A percentile compares a stretch with the other conserved stretches of the same genome.
These are phyloP conservation scores for Hycleus cichorii DNA, from an alignment of 1,140 invertebrate genomes.

Conservation along the genomic window DNA sequence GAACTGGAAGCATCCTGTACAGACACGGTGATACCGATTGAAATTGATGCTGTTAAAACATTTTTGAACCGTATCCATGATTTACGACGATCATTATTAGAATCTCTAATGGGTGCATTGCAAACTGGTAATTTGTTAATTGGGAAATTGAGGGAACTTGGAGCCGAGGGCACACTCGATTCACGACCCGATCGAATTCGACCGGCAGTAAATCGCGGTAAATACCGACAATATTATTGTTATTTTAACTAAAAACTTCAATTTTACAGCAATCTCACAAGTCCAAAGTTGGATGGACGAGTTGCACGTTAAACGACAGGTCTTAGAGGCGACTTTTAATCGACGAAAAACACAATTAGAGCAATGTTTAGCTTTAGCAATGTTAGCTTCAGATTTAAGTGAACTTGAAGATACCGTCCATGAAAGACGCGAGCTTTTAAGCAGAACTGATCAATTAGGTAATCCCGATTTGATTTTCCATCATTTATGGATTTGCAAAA, in stretches of 20 bases:
- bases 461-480: constrained; percentile 2
- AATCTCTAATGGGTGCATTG: constrained; percentile 66
- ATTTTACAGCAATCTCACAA: constrained; percentile 53
- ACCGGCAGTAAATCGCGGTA: constrained; percentile 54
- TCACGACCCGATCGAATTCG: constrained; percentile 66
- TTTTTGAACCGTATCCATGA: constrained; percentile 58
- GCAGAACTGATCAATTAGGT: constrained; percentile 45
- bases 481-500: background rate
- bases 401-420: constrained; percentile 57
- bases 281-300: constrained; percentile 70
- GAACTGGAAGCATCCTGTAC: constrained; percentile 59
- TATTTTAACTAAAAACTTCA: background rate
- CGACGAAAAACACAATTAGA: constrained; percentile 63
- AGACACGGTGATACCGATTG: constrained; percentile 55
- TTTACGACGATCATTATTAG: constrained; percentile 60
- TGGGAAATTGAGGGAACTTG: constrained; percentile 59
- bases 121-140: constrained; percentile 72
- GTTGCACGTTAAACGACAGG: constrained; percentile 66
- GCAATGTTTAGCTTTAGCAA: constrained; percentile 67
- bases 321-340: constrained; percentile 67
- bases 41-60: constrained; percentile 59
- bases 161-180: constrained; percentile 59
- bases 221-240: constrained; percentile 2
- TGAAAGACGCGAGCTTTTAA: constrained; percentile 44
- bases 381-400: constrained; percentile 64